Conservation (phyloP, 2,113 vertebrate genomes). For the Phaethornis superciliosus region DNA sequence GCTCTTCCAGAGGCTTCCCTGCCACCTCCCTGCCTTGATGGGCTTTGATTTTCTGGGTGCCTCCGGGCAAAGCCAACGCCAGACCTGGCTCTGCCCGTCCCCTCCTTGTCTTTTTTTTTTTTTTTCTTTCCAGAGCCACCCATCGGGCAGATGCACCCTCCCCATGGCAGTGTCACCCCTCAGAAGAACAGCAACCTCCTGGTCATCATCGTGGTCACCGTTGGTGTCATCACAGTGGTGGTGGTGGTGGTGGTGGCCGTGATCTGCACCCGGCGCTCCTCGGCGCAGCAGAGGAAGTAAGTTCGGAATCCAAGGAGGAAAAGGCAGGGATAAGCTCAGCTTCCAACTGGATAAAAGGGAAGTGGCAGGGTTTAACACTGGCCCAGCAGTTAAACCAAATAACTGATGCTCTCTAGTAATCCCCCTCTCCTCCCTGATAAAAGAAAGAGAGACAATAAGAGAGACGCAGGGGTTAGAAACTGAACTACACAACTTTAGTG, state of each 20-base stretch:
- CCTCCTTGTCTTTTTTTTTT: background rate
- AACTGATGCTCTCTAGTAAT: no score
- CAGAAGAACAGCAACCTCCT: constrained; percentile 92
- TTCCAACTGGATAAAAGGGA: no score
- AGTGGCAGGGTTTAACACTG: no score
- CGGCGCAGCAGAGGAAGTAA: constrained; percentile 93
- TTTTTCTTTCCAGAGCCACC: constrained; percentile 83
- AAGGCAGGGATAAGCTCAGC: fast-evolving
- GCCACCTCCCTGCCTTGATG: no score
- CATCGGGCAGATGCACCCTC: constrained; percentile 92
- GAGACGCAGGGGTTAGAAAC: no score
- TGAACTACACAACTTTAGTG: no score
- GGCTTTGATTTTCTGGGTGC: no score
- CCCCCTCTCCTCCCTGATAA: no score
- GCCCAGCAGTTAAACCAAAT: no score
- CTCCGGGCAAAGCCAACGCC: no score
- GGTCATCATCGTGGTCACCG: constrained; percentile 88
- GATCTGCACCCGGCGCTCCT: constrained; percentile 90
- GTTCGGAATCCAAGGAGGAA: background rate
- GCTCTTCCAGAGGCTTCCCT: no score
- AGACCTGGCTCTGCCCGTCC: background rate
- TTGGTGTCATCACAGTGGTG: constrained; percentile 85
- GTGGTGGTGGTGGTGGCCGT: constrained; percentile 85
- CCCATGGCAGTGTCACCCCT: constrained; percentile 89
- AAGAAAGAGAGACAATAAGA: no score